Evolutionary conservation across 1,140 invertebrate species (phyloP), one percentile per base, ranked within the genome.

Genomic region (Drosophila busckii): DNA sequence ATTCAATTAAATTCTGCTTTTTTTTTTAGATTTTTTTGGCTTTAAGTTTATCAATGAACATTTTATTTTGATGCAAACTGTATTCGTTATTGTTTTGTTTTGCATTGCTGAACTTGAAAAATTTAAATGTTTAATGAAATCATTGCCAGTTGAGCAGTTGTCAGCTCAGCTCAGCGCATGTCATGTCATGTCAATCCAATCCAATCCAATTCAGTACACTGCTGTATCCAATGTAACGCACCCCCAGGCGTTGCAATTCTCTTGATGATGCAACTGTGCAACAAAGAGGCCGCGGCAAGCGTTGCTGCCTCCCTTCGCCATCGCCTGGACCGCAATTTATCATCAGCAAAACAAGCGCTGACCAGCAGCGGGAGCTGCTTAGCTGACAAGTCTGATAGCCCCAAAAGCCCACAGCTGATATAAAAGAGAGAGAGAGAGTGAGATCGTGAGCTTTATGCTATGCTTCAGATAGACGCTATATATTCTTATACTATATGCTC

Each of bases 111-210:
- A 82, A 80, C 75, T 80, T 80, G 75, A 75, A n/a, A n/a, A 80
- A 80, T 80, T 80, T 66, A 80, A 80, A 73, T 75, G 48, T 66
- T 75, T 75, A 82, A 80, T 80, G 64, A 83, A 80, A 82, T 82
- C 69, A 80, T 69, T 75, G 73, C 75, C 73, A 59, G 42, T 29
- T 48, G 44, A 34, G 31, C 46, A 49, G 45, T 31, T 22, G 40
- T 42, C 40, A 4, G 35, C 34, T 12, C 37, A 31, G 28, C 17
- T 10, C 1, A 2, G 5, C 5, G 2, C 53, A 44, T 71, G 69
- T 62, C 62, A 56, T 34, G 23, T 28, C 48, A 20, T 38, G 49
- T 35, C 48, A 53, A 23, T 29, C 28, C 38, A 35, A 6, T 4
- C 23, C 41, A 29, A n/a, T 48, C 6, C 9, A 10, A n/a, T n/a